Conservation (phyloP, 2,888 invertebrate genomes). For the Entomobrya multifasciata region DNA sequence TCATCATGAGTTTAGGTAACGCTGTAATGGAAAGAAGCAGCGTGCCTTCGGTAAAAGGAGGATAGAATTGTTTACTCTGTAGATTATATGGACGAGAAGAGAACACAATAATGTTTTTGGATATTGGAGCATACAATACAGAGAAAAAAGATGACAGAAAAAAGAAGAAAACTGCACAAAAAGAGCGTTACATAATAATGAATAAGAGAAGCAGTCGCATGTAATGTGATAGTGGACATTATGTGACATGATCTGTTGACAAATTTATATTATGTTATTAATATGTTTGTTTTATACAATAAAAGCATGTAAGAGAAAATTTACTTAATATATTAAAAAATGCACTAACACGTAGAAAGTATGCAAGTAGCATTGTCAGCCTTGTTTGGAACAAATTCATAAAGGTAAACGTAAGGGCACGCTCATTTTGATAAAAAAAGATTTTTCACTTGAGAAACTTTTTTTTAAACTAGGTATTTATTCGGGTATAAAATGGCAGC, state of each 20-base stretch:
- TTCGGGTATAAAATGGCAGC: too few relatives aligned
- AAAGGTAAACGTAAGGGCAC: too few relatives aligned
- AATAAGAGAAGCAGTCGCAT: constrained; percentile 12
- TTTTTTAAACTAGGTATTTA: too few relatives aligned
- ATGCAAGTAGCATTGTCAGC: not conserved
- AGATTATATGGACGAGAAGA: too few relatives aligned
- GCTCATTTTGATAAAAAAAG: too few relatives aligned
- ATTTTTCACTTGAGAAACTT: too few relatives aligned
- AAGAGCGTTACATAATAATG: constrained; percentile 20
- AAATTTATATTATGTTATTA: not conserved
- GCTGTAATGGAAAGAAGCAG: not conserved
- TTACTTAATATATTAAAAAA: not conserved
- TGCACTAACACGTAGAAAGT: too few relatives aligned
- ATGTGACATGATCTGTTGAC: not conserved
- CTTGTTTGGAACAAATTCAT: too few relatives aligned
- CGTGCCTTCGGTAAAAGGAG: not conserved
- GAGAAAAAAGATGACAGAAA: not conserved
- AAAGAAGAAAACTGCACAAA: constrained; percentile 5
- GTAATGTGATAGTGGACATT: not conserved
- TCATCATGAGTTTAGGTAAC: constrained; percentile 37
- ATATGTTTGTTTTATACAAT: too few relatives aligned
- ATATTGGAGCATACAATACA: not conserved
- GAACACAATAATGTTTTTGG: too few relatives aligned
- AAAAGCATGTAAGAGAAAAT: not conserved
- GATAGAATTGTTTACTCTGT: too few relatives aligned